Evolutionary conservation across 2,888 invertebrate species (phyloP), one percentile per base, ranked within the genome.

Genomic region (Geophilus truncorum): DNA sequence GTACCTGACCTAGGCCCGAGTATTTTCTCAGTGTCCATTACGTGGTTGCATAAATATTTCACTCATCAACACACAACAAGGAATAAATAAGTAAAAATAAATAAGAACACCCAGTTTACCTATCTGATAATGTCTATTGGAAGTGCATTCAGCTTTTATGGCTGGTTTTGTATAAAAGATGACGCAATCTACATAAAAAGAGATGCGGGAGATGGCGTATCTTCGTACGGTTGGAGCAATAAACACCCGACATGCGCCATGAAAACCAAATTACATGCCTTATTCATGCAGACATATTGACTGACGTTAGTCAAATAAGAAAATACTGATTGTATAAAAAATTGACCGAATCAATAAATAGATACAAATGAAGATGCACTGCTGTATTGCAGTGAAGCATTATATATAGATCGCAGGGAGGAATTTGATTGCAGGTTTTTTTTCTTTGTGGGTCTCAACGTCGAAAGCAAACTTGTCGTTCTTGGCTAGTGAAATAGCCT

Each of bases 401-500:
- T n/a, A n/a, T n/a, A n/a, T n/a, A 6, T 9, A 32, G 9, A 32
- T 18, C 18, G 51, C 15, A 51, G 18, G n/a, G 51, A 9, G 18
- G 18, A 51, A 51, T 18, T 51, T 18, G 9, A 9, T 32, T 32
- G 32, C 51, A 51, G 51, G n/a, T 28, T 23, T 70, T 23, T 70
- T 12, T 23, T n/a, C 28, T 70, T 70, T 70, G 10, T 70, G 25
- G 18, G 51, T 51, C 18, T 21, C 15, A 70, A 25, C 21, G 57
- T n/a, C 70, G 70, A 70, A 70, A 70, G 28, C n/a, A 25, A 70
- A 28, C 28, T 70, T 23, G 70, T 70, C 10, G 28, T 70, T 70
- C 25, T 51, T 23, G 28, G 70, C 70, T 70, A 70, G 25, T 70
- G 70, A 25, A 70, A 70, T 70, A 70, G 70, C 70, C 70, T 70